Evolutionary conservation across 2,113 vertebrate species (phyloP).

Genomic region (Gopherus flavomarginatus): DNA sequence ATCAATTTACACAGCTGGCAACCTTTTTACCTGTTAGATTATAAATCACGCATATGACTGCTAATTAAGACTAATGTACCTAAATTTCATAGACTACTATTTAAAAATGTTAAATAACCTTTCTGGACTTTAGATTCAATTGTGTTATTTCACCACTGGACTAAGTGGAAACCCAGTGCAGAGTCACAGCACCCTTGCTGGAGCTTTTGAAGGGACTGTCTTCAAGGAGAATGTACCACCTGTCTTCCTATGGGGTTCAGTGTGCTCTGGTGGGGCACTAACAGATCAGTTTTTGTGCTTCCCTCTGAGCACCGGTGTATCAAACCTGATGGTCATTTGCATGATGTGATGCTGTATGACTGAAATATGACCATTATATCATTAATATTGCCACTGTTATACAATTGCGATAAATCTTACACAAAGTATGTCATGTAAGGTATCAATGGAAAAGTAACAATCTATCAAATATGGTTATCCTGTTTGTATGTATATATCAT

Average conservation of each 20-base stretch:
- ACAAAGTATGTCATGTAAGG: too few relatives aligned
- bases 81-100: not conserved
- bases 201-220: not conserved
- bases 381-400: too few relatives aligned
- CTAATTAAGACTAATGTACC: not conserved
- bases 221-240: not conserved
- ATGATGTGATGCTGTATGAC: too few relatives aligned
- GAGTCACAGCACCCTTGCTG: not conserved
- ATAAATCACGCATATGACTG: not conserved
- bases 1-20: not conserved
- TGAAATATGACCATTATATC: too few relatives aligned
- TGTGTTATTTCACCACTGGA: not conserved
- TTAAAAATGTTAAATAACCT: not conserved
- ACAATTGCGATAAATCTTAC: too few relatives aligned
- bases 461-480: too few relatives aligned
- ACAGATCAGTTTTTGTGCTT: not conserved
- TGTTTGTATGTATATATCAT: too few relatives aligned
- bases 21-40: not conserved
- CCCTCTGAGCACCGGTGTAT: not conserved
- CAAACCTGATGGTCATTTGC: not conserved
- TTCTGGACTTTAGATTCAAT: not conserved
- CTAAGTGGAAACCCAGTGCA: not conserved
- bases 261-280: not conserved
- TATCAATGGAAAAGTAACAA: too few relatives aligned
- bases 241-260: not conserved